Evolutionary conservation across 1,140 invertebrate genomes (phyloP).

Genomic region (Yoshiicerus persimilis): DNA sequence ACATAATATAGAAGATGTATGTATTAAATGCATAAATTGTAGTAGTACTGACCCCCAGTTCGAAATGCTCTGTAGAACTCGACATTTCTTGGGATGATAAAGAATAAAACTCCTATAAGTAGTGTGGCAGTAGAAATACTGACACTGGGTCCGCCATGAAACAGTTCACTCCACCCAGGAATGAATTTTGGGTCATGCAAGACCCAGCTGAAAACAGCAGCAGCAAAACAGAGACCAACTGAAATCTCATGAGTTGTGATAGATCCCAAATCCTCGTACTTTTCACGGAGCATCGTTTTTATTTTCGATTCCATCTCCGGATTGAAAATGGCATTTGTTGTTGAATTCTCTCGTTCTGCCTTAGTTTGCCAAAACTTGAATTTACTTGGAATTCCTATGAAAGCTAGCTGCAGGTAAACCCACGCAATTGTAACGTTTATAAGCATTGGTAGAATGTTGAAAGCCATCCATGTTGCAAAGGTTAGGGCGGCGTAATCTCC

Average conservation of each 20-base stretch:
- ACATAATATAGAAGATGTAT: no score
- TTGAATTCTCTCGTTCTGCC: neutral
- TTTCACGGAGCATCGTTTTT: constrained; percentile 61
- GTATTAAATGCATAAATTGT: no score
- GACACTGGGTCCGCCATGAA: constrained; percentile 57
- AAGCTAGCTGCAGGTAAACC: constrained; percentile 66
- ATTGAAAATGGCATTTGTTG: constrained; percentile 31
- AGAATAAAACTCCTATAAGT: constrained; percentile 39
- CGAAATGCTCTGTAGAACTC: constrained; percentile 36
- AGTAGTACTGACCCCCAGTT: constrained; percentile 22
- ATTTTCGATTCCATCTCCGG: constrained; percentile 48
- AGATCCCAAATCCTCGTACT: constrained; percentile 75
- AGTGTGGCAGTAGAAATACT: constrained; percentile 34
- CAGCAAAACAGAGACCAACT: constrained; percentile 73
- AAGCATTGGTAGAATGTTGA: constrained; percentile 67
- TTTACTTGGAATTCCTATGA: constrained; percentile 64
- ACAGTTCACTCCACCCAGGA: constrained; percentile 70
- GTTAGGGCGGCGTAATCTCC: constrained; percentile 51
- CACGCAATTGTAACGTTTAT: constrained; percentile 73
- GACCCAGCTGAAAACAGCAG: constrained; percentile 81
- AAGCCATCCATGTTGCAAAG: constrained; percentile 76
- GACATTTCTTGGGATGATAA: constrained; percentile 34
- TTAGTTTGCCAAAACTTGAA: constrained; percentile 34
- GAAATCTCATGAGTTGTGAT: constrained; percentile 76
- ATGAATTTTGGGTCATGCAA: constrained; percentile 82